Percentiles rank a stretch among this genome's conserved stretches.
Evolutionary conservation across 1,140 invertebrate species (phyloP).

Genomic region (Parapsyche elsis): DNA sequence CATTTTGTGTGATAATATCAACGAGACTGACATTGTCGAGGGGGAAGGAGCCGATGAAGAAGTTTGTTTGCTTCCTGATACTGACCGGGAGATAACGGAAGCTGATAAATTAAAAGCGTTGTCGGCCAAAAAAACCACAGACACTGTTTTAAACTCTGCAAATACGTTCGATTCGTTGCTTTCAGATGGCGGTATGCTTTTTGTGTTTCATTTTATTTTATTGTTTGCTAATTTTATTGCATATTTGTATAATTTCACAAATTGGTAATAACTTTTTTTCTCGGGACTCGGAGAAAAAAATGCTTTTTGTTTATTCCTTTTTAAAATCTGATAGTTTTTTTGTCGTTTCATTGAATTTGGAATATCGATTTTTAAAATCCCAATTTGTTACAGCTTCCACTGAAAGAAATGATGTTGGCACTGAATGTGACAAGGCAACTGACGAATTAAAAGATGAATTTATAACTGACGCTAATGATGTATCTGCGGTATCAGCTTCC

Average conservation of each 20-base stretch:
- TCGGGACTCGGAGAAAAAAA: neutral
- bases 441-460: constrained; percentile 37
- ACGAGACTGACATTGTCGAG: constrained; percentile 57
- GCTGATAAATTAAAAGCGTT: constrained; percentile 69
- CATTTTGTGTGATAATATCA: constrained; percentile 21
- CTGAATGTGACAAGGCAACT: neutral
- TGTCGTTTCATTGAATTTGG: neutral
- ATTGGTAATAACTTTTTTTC: neutral
- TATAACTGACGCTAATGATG: constrained; percentile 30
- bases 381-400: no score
- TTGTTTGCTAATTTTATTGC: neutral
- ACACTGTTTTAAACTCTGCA: constrained; percentile 61
- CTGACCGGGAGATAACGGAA: constrained; percentile 71
- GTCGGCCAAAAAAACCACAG: constrained; percentile 67
- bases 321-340: neutral
- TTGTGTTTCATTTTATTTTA: constrained; percentile 7
- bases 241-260: neutral
- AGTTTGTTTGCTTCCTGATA: constrained; percentile 69
- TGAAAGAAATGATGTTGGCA: neutral
- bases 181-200: neutral
- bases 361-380: no score
- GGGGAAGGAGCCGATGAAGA: constrained; percentile 70
- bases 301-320: neutral
- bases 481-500: constrained; percentile 46
- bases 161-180: constrained; percentile 28